Percentiles rank a stretch among this genome's conserved stretches.
These are phyloP conservation scores for Sturnus vulgaris DNA, from an alignment of 2,113 vertebrate species.

Conservation along the genomic window DNA sequence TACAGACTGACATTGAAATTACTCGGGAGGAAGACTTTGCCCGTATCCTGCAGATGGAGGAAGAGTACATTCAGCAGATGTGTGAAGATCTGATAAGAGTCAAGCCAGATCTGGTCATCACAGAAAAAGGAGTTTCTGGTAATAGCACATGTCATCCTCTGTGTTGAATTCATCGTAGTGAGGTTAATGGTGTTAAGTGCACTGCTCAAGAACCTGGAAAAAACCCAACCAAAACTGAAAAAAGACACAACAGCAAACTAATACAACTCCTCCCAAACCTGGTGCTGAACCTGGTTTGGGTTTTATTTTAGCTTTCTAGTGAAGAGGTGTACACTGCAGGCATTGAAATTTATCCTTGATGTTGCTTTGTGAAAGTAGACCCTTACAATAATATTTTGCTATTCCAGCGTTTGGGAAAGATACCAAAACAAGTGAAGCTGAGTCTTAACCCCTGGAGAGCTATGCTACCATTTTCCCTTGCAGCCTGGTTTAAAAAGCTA, in stretches of 20 bases:
- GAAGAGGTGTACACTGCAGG: not conserved
- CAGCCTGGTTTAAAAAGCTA: not conserved
- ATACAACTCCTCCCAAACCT: not conserved
- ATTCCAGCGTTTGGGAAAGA: not conserved
- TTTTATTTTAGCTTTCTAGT: not conserved
- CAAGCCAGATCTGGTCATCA: slow-evolving; percentile 92
- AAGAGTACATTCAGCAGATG: slow-evolving; percentile 94
- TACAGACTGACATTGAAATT: slow-evolving; percentile 95
- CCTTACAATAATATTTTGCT: not conserved
- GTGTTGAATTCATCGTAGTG: not conserved
- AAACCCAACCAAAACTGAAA: not conserved
- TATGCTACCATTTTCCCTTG: accelerated
- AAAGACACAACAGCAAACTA: not conserved
- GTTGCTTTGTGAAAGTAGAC: not conserved
- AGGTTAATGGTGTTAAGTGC: not conserved
- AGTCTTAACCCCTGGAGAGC: not conserved
- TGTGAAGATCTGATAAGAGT: slow-evolving; percentile 91
- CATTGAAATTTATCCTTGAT: not conserved
- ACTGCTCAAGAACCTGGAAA: not conserved
- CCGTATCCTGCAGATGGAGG: slow-evolving; percentile 96
- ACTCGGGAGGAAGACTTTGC: slow-evolving; percentile 94
- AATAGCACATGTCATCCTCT: accelerated
- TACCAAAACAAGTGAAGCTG: not conserved
- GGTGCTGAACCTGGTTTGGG: not conserved
- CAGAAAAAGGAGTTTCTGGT: slow-evolving; percentile 96